Evolutionary conservation across 2,797 vertebrate species (phyloP).

Genomic region (Sorex maritimensis): DNA sequence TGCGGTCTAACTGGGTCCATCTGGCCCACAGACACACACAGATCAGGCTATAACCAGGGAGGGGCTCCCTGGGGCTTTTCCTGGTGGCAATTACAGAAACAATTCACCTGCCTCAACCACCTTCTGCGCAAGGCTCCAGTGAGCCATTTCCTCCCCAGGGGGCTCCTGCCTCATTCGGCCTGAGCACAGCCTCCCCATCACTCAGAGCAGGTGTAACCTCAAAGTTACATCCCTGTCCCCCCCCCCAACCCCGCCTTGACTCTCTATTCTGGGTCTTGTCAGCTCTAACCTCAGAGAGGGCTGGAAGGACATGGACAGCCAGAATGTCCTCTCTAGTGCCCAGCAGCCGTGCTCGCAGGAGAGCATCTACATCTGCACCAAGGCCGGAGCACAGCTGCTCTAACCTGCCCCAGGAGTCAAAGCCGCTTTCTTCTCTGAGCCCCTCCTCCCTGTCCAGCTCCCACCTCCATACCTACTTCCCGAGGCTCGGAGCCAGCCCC

Average conservation of each 20-base stretch:
- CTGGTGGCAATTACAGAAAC: slow-evolving; percentile 81
- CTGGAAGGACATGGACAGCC: too few relatives aligned
- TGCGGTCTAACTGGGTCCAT: slow-evolving; percentile 68
- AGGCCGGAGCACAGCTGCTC: too few relatives aligned
- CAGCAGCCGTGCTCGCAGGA: too few relatives aligned
- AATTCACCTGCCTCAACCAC: slow-evolving; percentile 54
- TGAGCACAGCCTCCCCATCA: neutral
- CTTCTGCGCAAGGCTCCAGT: slow-evolving; percentile 38
- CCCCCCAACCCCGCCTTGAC: neutral
- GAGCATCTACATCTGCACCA: too few relatives aligned
- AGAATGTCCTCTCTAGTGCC: too few relatives aligned
- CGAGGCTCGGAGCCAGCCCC: too few relatives aligned
- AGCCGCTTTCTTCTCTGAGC: neutral
- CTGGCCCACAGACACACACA: slow-evolving; percentile 57
- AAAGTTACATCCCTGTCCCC: neutral
- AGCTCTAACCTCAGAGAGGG: slow-evolving; percentile 1
- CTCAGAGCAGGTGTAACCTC: slow-evolving; percentile 10
- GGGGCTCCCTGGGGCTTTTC: slow-evolving; percentile 67
- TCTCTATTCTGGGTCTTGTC: neutral
- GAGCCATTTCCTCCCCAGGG: slow-evolving; percentile 71
- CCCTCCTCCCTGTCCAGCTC: neutral
- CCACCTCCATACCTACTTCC: too few relatives aligned
- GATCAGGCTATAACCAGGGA: slow-evolving; percentile 79
- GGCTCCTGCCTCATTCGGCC: slow-evolving; percentile 16
- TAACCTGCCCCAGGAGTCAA: too few relatives aligned